phyloP scores from a whole-genome alignment of 2,113 vertebrate species.

The Stigmatopora nigra region DNA sequence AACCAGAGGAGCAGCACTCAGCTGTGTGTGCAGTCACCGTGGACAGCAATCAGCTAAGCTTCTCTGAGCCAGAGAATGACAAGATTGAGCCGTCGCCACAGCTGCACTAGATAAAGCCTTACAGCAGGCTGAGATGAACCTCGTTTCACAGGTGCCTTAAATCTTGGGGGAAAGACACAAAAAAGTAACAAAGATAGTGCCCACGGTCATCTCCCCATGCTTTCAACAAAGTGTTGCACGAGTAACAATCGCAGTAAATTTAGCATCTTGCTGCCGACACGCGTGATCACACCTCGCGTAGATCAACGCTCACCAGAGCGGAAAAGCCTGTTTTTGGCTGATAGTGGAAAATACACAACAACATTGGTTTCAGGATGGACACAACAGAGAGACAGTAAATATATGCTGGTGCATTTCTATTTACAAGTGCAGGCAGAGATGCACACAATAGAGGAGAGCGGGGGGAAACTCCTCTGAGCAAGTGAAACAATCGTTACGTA shows the following conservation, averaged over 20 bases:
- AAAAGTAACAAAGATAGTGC: conserved; percentile 40
- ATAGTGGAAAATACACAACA: conserved; percentile 17
- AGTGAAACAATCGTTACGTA: background rate
- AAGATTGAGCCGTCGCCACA: conserved; percentile 42
- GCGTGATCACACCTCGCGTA: conserved; percentile 31
- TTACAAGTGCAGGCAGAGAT: background rate
- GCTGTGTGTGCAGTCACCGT: conserved; percentile 24
- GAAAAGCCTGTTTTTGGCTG: conserved; percentile 36
- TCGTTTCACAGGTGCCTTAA: conserved; percentile 44
- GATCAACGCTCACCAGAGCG: conserved; percentile 34
- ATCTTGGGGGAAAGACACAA: conserved; percentile 24
- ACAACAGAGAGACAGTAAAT: background rate
- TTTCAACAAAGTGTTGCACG: conserved; percentile 15
- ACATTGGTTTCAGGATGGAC: background rate
- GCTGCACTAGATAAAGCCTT: conserved; percentile 34
- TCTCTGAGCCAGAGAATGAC: conserved; percentile 31
- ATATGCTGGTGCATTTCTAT: background rate
- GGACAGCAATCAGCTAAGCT: conserved; percentile 41
- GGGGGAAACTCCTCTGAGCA: background rate
- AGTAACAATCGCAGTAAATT: conserved; percentile 44
- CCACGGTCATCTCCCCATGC: background rate
- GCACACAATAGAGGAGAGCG: background rate
- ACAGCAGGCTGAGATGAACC: conserved; percentile 32
- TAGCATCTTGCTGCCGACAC: conserved; percentile 32
- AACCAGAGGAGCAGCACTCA: conserved; percentile 7